Conservation (phyloP, 2,797 vertebrate genomes). For the Nyctalus aviator region DNA sequence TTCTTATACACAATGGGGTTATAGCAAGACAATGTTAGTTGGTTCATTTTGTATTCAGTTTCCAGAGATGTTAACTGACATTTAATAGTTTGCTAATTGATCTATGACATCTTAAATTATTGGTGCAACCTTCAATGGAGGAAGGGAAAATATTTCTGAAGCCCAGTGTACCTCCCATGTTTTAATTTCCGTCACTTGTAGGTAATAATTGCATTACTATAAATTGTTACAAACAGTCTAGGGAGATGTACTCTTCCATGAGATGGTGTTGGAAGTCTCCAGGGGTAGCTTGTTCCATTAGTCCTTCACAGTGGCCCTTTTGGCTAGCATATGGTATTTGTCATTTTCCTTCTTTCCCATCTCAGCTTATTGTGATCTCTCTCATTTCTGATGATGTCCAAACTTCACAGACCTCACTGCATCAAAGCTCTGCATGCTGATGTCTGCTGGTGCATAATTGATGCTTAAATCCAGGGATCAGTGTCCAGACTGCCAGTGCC, state of each 20-base stretch:
- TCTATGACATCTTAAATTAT: conserved; percentile 79
- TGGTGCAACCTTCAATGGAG: conserved; percentile 73
- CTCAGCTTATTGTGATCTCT: neutral
- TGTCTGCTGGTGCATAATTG: neutral
- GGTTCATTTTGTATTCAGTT: conserved; percentile 85
- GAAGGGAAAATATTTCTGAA: conserved; percentile 68
- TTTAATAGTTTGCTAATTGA: conserved; percentile 87
- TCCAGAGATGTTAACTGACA: conserved; percentile 84
- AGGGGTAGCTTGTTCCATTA: neutral
- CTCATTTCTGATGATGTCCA: neutral
- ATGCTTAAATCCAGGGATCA: neutral
- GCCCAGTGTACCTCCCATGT: conserved; percentile 57
- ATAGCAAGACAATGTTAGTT: conserved; percentile 81
- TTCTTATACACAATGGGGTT: conserved; percentile 82
- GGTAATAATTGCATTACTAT: conserved; percentile 6
- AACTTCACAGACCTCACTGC: neutral
- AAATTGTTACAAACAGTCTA: conserved; percentile 47
- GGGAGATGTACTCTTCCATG: neutral
- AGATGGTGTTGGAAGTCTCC: neutral
- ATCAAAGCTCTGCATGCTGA: neutral
- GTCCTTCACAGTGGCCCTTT: neutral
- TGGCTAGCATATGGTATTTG: neutral
- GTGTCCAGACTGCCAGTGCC: neutral
- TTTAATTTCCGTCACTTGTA: conserved; percentile 18
- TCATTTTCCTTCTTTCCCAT: neutral